Evolutionary conservation across 2,797 vertebrate species (phyloP).

Genomic region (Enteromius fasciolatus): DNA sequence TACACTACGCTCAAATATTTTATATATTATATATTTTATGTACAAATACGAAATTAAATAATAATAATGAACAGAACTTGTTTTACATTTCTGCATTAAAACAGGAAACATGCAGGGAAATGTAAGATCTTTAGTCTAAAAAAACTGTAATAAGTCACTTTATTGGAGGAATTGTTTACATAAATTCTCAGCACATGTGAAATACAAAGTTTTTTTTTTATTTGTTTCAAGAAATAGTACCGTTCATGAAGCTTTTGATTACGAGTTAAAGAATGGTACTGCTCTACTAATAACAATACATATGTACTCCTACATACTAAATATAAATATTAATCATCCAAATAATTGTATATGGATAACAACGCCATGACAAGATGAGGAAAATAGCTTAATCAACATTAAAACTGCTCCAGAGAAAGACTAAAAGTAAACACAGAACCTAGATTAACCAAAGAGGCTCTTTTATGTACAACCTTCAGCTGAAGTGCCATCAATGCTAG

Average conservation of each 20-base stretch:
- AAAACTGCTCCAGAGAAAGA: conserved; percentile 11
- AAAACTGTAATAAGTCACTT: background rate
- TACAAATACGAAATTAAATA: background rate
- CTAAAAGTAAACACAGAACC: conserved; percentile 6
- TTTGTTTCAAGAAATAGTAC: background rate
- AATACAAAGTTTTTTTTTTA: background rate
- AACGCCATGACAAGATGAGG: background rate
- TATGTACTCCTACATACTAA: background rate
- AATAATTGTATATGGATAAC: background rate
- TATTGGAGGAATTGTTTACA: background rate
- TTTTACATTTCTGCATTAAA: background rate
- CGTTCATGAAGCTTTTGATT: background rate
- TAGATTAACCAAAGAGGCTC: background rate
- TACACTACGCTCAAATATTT: background rate
- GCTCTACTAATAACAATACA: background rate
- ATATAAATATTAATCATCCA: background rate
- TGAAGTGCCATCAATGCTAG: background rate
- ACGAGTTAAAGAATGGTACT: background rate
- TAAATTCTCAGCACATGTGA: background rate
- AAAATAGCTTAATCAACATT: background rate
- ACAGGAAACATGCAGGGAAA: background rate
- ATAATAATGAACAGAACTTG: too few relatives aligned
- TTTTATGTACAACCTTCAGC: conserved; percentile 22
- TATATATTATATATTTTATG: too few relatives aligned
- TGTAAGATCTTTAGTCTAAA: background rate